Evolutionary conservation across 2,888 invertebrate genomes (phyloP), one percentile per base, ranked within the genome.

Genomic region (Hirtodrosophila trivittata): DNA sequence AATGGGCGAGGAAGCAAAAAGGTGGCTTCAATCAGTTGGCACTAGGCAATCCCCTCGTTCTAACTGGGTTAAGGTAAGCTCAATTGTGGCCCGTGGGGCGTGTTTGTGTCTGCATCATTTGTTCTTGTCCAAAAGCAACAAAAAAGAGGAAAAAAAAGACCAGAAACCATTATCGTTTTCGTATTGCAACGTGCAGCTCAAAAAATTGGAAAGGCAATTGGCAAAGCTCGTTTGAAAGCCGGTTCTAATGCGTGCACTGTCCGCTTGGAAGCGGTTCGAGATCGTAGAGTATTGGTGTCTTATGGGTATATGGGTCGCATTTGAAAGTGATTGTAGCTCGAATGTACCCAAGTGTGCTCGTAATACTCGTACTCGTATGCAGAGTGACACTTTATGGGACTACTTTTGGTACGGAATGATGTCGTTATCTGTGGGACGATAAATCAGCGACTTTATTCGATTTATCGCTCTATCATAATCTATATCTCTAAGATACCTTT

Each of bases 181-280:
- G 42, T 50, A 64, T 33, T 49, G 52, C 60, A 50, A 14, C 37
- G 16, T 47, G 60, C 46, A 58, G 38, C 68, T 41, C 9, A 38
- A 54, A 52, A 47, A 83, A 73, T 69, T 84, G 75, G 84, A 78
- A 78, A 84, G 78, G 84, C 77, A 58, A 58, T 58, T 62, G 70
- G 62, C 43, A 42, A 62, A 54, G 45, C 74, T 55, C 16, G 74
- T 76, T 69, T 47, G 41, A 56, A 46, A 78, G 85, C 78, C 82
- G 84, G 84, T 78, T 78, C 78, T 84, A 78, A 81, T 78, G 84
- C 83, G 77, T 83, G 72, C 59, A 46, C 54, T 63, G 76, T 66
- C 76, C 82, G 54, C 30, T 57, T 46, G 63, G 49, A 30, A 35
- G 18, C 18, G 2, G 5, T 21, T 21, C 62, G 35, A 38, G 21